Evolutionary conservation across 2,113 vertebrate genomes (phyloP).

Genomic region (Zootoca vivipara): DNA sequence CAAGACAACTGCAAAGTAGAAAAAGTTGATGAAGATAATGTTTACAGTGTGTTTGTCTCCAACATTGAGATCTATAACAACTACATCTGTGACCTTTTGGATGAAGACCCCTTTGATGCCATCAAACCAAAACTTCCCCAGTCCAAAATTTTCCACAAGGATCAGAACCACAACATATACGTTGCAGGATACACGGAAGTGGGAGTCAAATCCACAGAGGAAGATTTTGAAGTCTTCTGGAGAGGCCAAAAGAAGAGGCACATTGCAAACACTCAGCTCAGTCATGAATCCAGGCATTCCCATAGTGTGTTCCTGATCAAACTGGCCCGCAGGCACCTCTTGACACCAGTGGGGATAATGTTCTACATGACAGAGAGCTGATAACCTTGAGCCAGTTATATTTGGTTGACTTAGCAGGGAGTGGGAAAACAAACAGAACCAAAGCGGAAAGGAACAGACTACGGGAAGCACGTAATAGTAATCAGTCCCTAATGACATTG

Average conservation of each 20-base stretch:
- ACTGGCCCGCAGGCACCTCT: slow-evolving; percentile 89
- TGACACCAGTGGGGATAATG: slow-evolving; percentile 90
- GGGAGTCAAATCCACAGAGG: slow-evolving; percentile 95
- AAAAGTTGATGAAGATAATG: slow-evolving; percentile 92
- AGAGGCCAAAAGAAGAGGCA: slow-evolving; percentile 85
- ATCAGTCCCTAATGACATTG: slow-evolving; percentile 95
- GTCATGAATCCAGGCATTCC: slow-evolving; percentile 92
- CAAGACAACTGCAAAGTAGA: slow-evolving; percentile 85
- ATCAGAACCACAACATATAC: slow-evolving; percentile 98
- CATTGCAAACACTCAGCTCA: slow-evolving; percentile 90
- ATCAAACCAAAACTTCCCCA: slow-evolving; percentile 92
- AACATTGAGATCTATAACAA: slow-evolving; percentile 99
- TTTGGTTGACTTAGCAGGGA: slow-evolving; percentile 94
- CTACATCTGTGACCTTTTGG: slow-evolving; percentile 95
- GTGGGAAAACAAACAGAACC: slow-evolving; percentile 93
- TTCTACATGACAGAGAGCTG: slow-evolving; percentile 94
- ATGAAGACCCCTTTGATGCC: slow-evolving; percentile 84
- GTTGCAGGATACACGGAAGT: slow-evolving; percentile 93
- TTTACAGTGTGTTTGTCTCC: slow-evolving; percentile 94
- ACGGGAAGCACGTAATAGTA: slow-evolving; percentile 96
- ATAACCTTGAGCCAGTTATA: slow-evolving; percentile 91
- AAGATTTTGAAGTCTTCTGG: slow-evolving; percentile 95
- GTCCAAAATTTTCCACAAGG: slow-evolving; percentile 91
- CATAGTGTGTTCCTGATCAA: slow-evolving; percentile 95
- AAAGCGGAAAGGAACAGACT: slow-evolving; percentile 91